phyloP scores from a whole-genome alignment of 2,888 invertebrate genomes.

The Zaprionus lineosus region DNA sequence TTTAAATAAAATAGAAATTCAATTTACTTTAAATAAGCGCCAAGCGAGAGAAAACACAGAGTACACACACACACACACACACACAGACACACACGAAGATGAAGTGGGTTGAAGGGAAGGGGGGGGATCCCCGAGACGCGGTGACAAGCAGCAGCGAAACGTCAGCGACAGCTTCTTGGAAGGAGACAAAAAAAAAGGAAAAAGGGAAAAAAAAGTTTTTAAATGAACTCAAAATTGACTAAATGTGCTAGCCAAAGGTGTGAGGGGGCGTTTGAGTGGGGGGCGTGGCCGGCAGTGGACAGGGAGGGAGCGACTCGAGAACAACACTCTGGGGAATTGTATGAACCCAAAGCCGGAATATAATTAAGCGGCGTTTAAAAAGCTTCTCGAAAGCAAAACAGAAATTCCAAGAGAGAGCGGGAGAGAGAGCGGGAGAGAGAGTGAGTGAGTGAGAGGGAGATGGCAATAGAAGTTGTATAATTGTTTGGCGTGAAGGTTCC shows the following conservation, averaged over 20 bases:
- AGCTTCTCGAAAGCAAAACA: conserved; percentile 39
- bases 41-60: conserved; percentile 33
- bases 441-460: not conserved
- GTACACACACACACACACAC: not conserved
- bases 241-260: conserved; percentile 71
- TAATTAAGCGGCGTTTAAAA: conserved; percentile 75
- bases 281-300: not conserved
- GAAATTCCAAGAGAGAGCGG: not conserved
- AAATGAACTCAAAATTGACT: conserved; percentile 78
- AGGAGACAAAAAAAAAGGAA: conserved; percentile 15
- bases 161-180: conserved; percentile 47
- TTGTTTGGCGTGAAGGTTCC: conserved; percentile 51
- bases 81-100: not conserved
- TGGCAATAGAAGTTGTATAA: conserved; percentile 33
- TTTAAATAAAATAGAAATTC: conserved; percentile 79
- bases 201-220: conserved; percentile 52
- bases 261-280: not conserved
- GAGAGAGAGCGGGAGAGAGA: not conserved
- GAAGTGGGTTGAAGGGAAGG: not conserved
- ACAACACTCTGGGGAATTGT: conserved; percentile 47
- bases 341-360: conserved; percentile 51
- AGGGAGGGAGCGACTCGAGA: not conserved
- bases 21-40: conserved; percentile 76
- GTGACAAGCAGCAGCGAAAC: conserved; percentile 53
- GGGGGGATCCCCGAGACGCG: conserved; percentile 23